Conservation (phyloP, 2,797 vertebrate genomes). For the Dromococcyx pavoninus region DNA sequence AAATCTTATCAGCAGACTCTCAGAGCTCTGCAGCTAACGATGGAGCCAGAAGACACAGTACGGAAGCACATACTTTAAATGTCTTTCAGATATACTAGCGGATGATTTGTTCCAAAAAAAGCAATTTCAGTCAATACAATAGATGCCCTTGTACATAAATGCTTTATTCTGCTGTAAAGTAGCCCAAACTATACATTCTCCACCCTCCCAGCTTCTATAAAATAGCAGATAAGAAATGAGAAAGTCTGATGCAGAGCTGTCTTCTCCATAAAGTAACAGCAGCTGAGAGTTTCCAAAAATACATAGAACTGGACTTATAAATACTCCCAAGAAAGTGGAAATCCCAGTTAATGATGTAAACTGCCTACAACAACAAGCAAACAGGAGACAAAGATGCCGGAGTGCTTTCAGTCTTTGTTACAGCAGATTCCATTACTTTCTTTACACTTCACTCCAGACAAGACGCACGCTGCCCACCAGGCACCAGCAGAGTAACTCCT, state of each 20-base stretch:
- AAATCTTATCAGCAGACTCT: constrained; percentile 8
- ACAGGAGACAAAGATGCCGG: neutral
- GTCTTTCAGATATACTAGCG: constrained; percentile 70
- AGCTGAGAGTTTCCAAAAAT: neutral
- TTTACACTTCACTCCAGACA: neutral
- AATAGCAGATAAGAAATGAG: constrained; percentile 73
- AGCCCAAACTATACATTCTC: constrained; percentile 70
- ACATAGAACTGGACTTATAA: accelerated
- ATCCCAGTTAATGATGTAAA: neutral
- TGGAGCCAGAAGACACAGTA: constrained; percentile 54
- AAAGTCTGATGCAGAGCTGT: neutral
- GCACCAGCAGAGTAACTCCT: neutral
- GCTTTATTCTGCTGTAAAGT: constrained; percentile 66
- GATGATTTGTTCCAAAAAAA: constrained; percentile 81
- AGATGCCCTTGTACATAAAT: constrained; percentile 73
- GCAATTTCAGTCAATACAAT: constrained; percentile 82
- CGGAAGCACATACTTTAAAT: constrained; percentile 68
- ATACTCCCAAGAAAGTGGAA: neutral
- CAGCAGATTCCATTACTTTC: neutral
- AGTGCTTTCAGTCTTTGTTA: neutral
- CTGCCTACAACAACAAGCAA: neutral
- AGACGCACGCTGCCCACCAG: neutral
- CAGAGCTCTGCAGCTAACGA: constrained; percentile 38
- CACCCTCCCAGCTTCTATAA: constrained; percentile 71
- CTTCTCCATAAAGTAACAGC: neutral